Evolutionary conservation across 2,888 invertebrate genomes (phyloP), one percentile per base, ranked within the genome.

Genomic region (Heliconius cydno): DNA sequence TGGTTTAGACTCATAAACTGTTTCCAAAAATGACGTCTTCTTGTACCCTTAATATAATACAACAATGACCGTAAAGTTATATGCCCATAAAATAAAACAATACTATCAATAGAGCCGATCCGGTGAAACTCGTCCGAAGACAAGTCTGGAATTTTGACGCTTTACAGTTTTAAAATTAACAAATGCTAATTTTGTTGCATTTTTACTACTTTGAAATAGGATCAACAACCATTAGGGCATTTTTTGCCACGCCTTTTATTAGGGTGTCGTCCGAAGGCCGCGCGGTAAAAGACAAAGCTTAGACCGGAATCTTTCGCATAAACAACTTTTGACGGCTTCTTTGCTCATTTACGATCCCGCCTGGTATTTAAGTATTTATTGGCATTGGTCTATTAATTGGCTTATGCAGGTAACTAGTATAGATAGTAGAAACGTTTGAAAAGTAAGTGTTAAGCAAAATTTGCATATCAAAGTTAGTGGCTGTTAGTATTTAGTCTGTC

Each of bases 111-210:
- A 88, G 86, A 83, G 85, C 82, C 84, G 86, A 86, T 84, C 87
- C 86, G 87, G 86, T 85, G 85, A 80, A 86, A 86, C 87, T 85
- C 85, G 87, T 88, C 88, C 85, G 81, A 85, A 88, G 85, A 87
- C 87, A 86, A 77, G 76, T 86, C 87, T 87, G 86, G 86, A 87
- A 86, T 80, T 90, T 87, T 88, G 88, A 90, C 90, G 85, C 92
- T 92, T 41, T 90, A 91, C 91, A 88, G 89, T 91, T 91, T 88
- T 86, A 86, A 87, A 86, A 90, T 91, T 90, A 90, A 94, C 94
- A 94, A 94, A 91, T 90, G 92, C 92, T 94, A 94, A 95, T 94
- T 94, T 94, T 95, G 95, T 94, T 94, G 94, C 94, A 92, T 92
- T 95, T 52, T 94, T 94, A 94, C 92, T 92, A 89, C 93, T 89